These are phyloP conservation scores for Blastobasis lacticolella DNA, from an alignment of 2,888 invertebrate genomes.

Conservation along the genomic window DNA sequence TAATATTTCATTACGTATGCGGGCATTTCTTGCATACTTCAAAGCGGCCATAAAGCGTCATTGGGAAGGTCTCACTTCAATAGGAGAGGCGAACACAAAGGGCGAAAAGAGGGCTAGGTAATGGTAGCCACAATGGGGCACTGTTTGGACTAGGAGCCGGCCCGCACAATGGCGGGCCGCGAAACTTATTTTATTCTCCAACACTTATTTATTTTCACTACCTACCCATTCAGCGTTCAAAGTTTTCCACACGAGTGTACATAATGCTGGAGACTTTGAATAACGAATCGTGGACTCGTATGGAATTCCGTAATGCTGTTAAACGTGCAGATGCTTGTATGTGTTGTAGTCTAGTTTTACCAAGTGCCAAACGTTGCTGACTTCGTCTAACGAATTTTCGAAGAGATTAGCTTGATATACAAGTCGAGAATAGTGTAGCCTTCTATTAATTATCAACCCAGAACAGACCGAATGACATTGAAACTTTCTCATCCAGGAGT, in stretches of 20 bases:
- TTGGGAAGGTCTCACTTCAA: constrained; percentile 70
- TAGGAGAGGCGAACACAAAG: constrained; percentile 67
- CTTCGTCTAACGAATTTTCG: no score
- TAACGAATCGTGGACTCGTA: background rate
- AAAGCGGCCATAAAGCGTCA: constrained; percentile 65
- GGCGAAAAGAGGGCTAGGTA: constrained; percentile 71
- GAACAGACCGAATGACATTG: no score
- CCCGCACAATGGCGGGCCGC: constrained; percentile 57
- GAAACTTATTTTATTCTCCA: constrained; percentile 64
- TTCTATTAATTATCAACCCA: no score
- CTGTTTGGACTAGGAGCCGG: constrained; percentile 67
- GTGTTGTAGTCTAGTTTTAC: no score
- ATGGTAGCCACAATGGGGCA: constrained; percentile 69
- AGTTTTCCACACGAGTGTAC: constrained; percentile 35
- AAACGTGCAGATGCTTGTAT: no score
- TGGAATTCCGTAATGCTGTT: no score
- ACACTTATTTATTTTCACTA: constrained; percentile 59
- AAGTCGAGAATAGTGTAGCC: no score
- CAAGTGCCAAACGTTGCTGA: no score
- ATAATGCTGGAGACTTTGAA: background rate
- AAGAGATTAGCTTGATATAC: no score
- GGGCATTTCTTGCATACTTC: constrained; percentile 59
- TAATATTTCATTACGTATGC: constrained; percentile 8
- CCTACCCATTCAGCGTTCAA: constrained; percentile 29
- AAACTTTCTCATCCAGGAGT: no score